These are phyloP conservation scores for Aleiodes leptofemur DNA, from an alignment of 2,888 invertebrate species.

Conservation along the genomic window DNA sequence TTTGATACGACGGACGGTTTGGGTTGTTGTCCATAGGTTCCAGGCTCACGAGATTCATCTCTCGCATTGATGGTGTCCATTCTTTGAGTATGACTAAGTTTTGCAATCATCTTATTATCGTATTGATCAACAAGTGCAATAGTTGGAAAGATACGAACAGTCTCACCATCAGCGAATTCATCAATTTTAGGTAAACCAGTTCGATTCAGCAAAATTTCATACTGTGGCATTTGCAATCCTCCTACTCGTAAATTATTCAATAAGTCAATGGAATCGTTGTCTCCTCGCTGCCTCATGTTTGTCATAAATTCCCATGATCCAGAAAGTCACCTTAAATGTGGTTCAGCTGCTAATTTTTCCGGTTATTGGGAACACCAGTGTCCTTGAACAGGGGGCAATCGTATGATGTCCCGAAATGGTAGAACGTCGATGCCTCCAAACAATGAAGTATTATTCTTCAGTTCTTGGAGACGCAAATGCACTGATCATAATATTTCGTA, in stretches of 20 bases:
- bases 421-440: constrained; percentile 57
- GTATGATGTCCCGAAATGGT: constrained; percentile 58
- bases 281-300: constrained; percentile 66
- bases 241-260: constrained; percentile 51
- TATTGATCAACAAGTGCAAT: constrained; percentile 59
- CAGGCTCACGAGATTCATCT: constrained; percentile 60
- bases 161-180: constrained; percentile 58
- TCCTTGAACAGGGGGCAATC: constrained; percentile 63
- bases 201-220: constrained; percentile 32
- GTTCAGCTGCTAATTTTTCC: constrained; percentile 54
- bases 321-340: constrained; percentile 55
- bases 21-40: constrained; percentile 58
- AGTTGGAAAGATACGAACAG: constrained; percentile 60
- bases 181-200: constrained; percentile 52
- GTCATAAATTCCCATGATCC: constrained; percentile 62
- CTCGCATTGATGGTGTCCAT: constrained; percentile 51
- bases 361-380: constrained; percentile 59
- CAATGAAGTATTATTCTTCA: constrained; percentile 50
- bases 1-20: constrained; percentile 45
- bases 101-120: constrained; percentile 52
- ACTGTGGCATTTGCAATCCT: constrained; percentile 30
- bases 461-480: constrained; percentile 49
- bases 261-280: constrained; percentile 51
- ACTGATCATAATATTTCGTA: constrained; percentile 55
- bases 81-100: constrained; percentile 1